These are phyloP conservation scores for Lepus timidus DNA, from an alignment of 2,113 vertebrate genomes.

Conservation along the genomic window DNA sequence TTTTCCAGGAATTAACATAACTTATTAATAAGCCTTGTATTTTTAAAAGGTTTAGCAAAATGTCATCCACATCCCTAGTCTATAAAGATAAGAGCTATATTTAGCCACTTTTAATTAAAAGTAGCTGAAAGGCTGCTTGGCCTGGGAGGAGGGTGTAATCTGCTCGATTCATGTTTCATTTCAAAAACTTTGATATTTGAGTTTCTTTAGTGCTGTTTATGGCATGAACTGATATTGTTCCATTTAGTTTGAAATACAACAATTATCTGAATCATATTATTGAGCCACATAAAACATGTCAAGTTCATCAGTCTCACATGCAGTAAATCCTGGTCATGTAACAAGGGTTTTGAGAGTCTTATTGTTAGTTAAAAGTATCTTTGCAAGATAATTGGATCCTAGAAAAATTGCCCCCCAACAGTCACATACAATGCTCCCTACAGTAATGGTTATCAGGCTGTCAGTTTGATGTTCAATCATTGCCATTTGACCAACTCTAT, in stretches of 20 bases:
- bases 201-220: conserved; percentile 52
- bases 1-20: conserved; percentile 81
- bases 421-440: neutral
- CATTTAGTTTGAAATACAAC: conserved; percentile 68
- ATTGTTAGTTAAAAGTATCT: conserved; percentile 58
- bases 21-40: conserved; percentile 70
- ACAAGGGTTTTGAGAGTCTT: conserved; percentile 47
- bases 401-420: neutral
- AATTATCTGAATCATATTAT: conserved; percentile 67
- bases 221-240: conserved; percentile 54
- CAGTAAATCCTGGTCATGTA: conserved; percentile 54
- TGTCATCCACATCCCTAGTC: conserved; percentile 58
- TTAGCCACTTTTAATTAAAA: conserved; percentile 74
- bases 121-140: conserved; percentile 57
- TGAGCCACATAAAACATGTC: conserved; percentile 64
- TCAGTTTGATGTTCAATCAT: conserved; percentile 27
- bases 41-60: conserved; percentile 79
- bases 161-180: conserved; percentile 49
- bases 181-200: conserved; percentile 70
- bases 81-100: conserved; percentile 72
- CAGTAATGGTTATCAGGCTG: neutral
- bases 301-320: conserved; percentile 32
- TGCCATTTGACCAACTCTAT: conserved; percentile 25
- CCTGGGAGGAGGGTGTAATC: neutral
- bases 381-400: conserved; percentile 43